These are phyloP conservation scores for Petrosia ficiformis DNA, from an alignment of 37 sponge, comb jelly and placozoan species.

Conservation along the genomic window DNA sequence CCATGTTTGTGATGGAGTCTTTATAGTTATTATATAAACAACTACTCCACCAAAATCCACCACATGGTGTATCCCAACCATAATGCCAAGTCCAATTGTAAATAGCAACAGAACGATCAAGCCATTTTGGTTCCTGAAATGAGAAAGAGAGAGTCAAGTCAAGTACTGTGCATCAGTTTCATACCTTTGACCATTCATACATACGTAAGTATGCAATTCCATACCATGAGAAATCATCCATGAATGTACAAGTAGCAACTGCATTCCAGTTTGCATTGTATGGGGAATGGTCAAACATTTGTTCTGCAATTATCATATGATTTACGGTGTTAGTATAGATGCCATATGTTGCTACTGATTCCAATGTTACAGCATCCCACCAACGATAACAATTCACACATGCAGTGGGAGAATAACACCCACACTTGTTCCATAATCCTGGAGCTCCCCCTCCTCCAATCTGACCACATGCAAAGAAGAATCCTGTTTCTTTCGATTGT, in stretches of 20 bases:
- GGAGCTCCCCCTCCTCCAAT: conserved; percentile 10
- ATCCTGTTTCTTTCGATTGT: background rate
- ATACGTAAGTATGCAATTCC: conserved; percentile 18
- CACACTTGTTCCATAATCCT: background rate
- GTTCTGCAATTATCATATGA: background rate
- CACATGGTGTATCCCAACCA: conserved; percentile 51
- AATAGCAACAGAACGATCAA: conserved; percentile 25
- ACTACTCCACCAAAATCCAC: conserved; percentile 62
- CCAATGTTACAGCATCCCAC: conserved; percentile 24
- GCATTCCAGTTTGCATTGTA: conserved; percentile 24
- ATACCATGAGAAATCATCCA: conserved; percentile 31
- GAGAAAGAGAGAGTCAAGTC: background rate
- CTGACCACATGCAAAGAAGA: conserved; percentile 47
- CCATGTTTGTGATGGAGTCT: conserved; percentile 41
- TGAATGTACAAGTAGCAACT: background rate
- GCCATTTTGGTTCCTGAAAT: conserved; percentile 26
- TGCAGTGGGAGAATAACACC: background rate
- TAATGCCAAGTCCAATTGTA: conserved; percentile 47
- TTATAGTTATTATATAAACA: conserved; percentile 9
- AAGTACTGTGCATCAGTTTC: background rate
- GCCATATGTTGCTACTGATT: conserved; percentile 10
- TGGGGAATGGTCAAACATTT: conserved; percentile 14
- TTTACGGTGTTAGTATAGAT: background rate
- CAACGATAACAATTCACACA: conserved; percentile 28
- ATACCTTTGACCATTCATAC: conserved; percentile 10